These are phyloP conservation scores for Gallinago nigripennis DNA, from an alignment of 2,797 vertebrate genomes.

Conservation along the genomic window DNA sequence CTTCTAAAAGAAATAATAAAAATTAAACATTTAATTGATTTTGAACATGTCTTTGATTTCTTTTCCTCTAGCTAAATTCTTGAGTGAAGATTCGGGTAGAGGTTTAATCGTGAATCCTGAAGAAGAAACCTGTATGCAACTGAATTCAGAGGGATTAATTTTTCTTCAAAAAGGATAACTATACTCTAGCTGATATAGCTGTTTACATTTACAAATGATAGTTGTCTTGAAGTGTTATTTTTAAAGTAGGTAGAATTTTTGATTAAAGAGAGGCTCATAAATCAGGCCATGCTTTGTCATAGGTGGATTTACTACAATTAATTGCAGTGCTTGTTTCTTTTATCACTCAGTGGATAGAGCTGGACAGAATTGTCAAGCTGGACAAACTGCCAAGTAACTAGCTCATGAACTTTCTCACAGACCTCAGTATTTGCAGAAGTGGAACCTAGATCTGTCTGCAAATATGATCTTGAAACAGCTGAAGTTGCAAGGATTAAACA, in stretches of 20 bases:
- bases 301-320: neutral
- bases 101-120: neutral
- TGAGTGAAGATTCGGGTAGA: neutral
- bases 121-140: neutral
- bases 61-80: neutral
- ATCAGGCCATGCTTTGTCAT: neutral
- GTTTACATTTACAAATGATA: neutral
- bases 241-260: neutral
- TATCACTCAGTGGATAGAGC: neutral
- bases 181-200: neutral
- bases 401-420: neutral
- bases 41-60: neutral
- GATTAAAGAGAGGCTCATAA: neutral
- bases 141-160: neutral
- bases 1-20: neutral
- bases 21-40: neutral
- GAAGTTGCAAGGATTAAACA: neutral
- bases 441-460: neutral
- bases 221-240: neutral
- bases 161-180: neutral
- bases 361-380: neutral
- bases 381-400: neutral
- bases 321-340: neutral
- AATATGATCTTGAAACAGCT: neutral
- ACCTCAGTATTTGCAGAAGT: neutral